Conservation (phyloP, 2,888 invertebrate species). For the Nomada ferruginata region DNA sequence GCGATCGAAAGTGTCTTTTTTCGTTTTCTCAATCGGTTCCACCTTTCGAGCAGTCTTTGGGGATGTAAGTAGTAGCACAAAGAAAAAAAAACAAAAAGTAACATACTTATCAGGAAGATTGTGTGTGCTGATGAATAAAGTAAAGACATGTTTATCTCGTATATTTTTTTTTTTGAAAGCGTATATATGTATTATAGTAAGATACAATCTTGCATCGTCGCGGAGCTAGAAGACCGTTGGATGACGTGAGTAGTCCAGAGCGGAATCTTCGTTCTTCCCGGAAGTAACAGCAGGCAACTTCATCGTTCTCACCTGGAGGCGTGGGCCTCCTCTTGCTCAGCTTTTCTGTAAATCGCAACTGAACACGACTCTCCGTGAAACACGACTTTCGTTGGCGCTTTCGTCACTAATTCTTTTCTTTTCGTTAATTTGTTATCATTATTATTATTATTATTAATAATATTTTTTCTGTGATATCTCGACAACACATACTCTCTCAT, state of each 20-base stretch:
- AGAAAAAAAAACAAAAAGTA: conserved; percentile 65
- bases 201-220: conserved; percentile 82
- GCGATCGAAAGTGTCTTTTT: conserved; percentile 24
- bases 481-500: conserved; percentile 30
- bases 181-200: conserved; percentile 80
- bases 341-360: conserved; percentile 57
- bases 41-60: conserved; percentile 45
- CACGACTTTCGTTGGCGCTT: conserved; percentile 19
- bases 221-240: conserved; percentile 71
- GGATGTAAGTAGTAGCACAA: conserved; percentile 30
- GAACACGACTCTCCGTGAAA: conserved; percentile 41
- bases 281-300: conserved; percentile 6
- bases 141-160: conserved; percentile 80
- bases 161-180: conserved; percentile 79
- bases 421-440: conserved; percentile 5
- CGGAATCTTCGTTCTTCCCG: conserved; percentile 73
- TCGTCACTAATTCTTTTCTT: conserved; percentile 6
- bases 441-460: background rate
- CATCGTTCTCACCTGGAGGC: background rate
- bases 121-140: conserved; percentile 82
- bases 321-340: conserved; percentile 30
- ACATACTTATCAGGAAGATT: conserved; percentile 76
- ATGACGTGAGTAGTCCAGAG: conserved; percentile 58
- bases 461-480: background rate
- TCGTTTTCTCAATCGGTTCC: conserved; percentile 33